Evolutionary conservation across 2,113 vertebrate species (phyloP).

Genomic region (Scopus umbretta): DNA sequence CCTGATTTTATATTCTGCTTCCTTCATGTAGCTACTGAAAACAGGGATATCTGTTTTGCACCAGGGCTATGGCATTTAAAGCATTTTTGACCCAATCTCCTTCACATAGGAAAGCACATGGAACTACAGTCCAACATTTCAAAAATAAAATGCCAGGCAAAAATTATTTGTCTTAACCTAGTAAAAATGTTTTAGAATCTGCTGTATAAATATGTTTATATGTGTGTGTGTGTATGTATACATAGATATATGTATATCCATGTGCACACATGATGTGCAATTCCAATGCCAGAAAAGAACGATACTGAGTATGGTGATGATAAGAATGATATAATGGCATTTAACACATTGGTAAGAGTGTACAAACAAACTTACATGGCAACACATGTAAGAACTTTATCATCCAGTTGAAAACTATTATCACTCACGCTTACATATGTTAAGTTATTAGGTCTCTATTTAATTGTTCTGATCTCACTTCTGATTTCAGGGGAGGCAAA

Average conservation of each 20-base stretch:
- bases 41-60: conserved; percentile 46
- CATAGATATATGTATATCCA: background rate
- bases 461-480: background rate
- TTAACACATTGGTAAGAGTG: background rate
- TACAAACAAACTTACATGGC: background rate
- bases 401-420: background rate
- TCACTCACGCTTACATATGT: background rate
- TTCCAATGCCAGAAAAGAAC: background rate
- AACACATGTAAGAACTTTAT: background rate
- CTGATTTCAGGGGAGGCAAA: background rate
- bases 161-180: conserved; percentile 1
- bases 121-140: background rate
- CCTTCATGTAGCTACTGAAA: conserved; percentile 23
- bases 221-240: background rate
- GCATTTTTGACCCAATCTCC: conserved; percentile 44
- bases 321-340: background rate
- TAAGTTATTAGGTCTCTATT: background rate
- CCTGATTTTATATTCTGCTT: conserved; percentile 32
- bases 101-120: conserved; percentile 1
- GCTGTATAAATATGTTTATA: background rate
- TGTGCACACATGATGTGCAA: background rate
- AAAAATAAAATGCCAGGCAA: conserved; percentile 14
- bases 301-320: background rate
- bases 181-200: background rate
- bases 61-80: conserved; percentile 41